Percentiles rank a stretch among this genome's conserved stretches.
phyloP scores from a whole-genome alignment of 2,113 vertebrate genomes.

The Lampris incognitus region DNA sequence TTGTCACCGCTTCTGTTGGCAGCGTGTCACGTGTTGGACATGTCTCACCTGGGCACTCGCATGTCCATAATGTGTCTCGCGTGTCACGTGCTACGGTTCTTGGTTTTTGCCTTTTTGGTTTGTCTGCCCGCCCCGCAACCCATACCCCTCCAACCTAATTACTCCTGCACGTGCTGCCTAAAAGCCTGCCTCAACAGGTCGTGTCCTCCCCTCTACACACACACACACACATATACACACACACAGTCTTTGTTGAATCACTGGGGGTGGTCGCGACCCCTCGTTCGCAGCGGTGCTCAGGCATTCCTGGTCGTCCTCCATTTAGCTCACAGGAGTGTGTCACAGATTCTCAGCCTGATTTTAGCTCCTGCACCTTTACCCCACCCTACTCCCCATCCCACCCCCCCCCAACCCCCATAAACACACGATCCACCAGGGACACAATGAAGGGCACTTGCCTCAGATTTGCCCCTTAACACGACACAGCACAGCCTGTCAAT shows the following conservation, averaged over 20 bases:
- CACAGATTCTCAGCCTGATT: slow-evolving; percentile 41
- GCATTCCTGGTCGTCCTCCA: slow-evolving; percentile 16
- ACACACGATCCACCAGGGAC: slow-evolving; percentile 40
- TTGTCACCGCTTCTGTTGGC: not conserved
- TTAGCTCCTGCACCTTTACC: slow-evolving; percentile 4
- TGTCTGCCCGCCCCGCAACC: not conserved
- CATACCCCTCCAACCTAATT: slow-evolving; percentile 20
- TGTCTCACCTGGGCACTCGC: slow-evolving; percentile 24
- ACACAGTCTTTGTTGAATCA: slow-evolving; percentile 36
- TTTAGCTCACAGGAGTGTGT: slow-evolving; percentile 18
- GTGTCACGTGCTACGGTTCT: not conserved
- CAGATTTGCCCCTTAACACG: slow-evolving; percentile 51
- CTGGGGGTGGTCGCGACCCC: slow-evolving; percentile 30
- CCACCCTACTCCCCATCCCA: slow-evolving; percentile 11
- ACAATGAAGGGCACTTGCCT: slow-evolving; percentile 49
- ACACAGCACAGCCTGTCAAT: slow-evolving; percentile 51
- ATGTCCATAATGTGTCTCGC: not conserved
- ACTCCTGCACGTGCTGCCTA: slow-evolving; percentile 26
- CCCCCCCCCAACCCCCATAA: not conserved
- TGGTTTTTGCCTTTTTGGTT: no score
- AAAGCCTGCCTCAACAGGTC: not conserved
- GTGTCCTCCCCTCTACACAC: not conserved
- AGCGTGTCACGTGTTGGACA: slow-evolving; percentile 40
- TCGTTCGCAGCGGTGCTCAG: slow-evolving; percentile 1
- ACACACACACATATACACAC: slow-evolving; percentile 8